Evolutionary conservation across 2,113 vertebrate genomes (phyloP), one percentile per base, ranked within the genome.

Genomic region (Platycercus adscitus): DNA sequence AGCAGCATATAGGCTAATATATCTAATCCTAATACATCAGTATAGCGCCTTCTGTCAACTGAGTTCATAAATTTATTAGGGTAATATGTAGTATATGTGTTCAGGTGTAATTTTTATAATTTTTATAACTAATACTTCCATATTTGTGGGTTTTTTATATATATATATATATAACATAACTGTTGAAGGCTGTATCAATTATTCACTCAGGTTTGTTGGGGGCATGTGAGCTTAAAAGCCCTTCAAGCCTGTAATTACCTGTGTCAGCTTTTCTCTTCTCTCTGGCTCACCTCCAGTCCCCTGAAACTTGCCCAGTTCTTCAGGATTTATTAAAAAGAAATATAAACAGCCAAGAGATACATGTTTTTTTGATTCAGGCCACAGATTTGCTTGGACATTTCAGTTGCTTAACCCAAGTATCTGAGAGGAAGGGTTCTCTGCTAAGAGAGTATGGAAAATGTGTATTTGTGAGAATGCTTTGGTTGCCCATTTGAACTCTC

Each of bases 301-400:
- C 39, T 83, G 58, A 58, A 86, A 88, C 41, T 65, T 90, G 20
- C 46, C 24, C 58, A 41, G 5, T 69, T 79, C 91, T 88, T 79
- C 49, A 88, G n/a, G 8, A 29, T 88, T 88, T 83, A 49, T 88
- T 94, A 49, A 88, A 96, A 93, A 76, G 65, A 79, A 88, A n/a
- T 60, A 61, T 31, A 33, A 86, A 56, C 7, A 88, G 9, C 41
- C 39, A 28, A 73, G 37, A 61, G 15, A 68, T 16, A 71, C 19
- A 6, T 31, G n/a, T 28, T 43, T 52, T 33, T 33, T 53, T 85
- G 69, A 56, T 90, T 60, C 37, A 65, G 49, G 60, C 28, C 72
- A 72, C n/a, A 65, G 4, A 77, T 52, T 86, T 86, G 15, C 26
- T 83, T 69, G 68, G 24, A 39, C 14, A 21, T 82, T 80, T 77